Evolutionary conservation across 2,797 vertebrate species (phyloP).

Genomic region (Cyprinella venusta): DNA sequence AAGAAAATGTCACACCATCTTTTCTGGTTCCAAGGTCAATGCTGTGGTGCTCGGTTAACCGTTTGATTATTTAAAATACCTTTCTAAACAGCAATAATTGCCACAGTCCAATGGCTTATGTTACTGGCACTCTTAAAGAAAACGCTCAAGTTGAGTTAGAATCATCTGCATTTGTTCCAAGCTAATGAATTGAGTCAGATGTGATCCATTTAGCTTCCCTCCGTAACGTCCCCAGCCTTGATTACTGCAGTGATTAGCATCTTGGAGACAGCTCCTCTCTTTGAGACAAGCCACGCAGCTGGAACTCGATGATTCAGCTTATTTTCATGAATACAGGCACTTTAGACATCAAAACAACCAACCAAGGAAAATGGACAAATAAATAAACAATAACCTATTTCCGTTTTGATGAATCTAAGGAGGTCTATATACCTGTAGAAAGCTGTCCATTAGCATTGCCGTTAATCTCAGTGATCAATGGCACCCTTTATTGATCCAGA

Average conservation of each 20-base stretch:
- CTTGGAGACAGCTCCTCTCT: slow-evolving; percentile 1
- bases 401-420: not conserved
- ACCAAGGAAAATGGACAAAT: not conserved
- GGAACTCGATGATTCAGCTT: slow-evolving; percentile 10
- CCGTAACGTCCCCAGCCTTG: slow-evolving; percentile 13
- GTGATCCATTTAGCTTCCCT: slow-evolving; percentile 29
- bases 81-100: slow-evolving; percentile 29
- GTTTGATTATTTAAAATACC: slow-evolving; percentile 18
- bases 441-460: not conserved
- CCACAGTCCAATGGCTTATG: slow-evolving; percentile 14
- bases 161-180: slow-evolving; percentile 29
- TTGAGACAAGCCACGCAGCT: slow-evolving; percentile 3
- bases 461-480: not conserved
- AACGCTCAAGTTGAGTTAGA: slow-evolving; percentile 32
- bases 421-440: not conserved
- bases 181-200: slow-evolving; percentile 44
- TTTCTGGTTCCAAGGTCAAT: not conserved
- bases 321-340: not conserved
- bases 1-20: slow-evolving; percentile 4
- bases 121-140: not conserved
- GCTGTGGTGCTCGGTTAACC: not conserved
- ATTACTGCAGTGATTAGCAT: slow-evolving; percentile 43
- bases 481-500: not conserved
- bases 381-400: not conserved
- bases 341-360: not conserved